Percentiles rank a stretch among this genome's conserved stretches.
These are phyloP conservation scores for Ridgeia piscesae DNA, from an alignment of 1,140 invertebrate genomes.

Conservation along the genomic window DNA sequence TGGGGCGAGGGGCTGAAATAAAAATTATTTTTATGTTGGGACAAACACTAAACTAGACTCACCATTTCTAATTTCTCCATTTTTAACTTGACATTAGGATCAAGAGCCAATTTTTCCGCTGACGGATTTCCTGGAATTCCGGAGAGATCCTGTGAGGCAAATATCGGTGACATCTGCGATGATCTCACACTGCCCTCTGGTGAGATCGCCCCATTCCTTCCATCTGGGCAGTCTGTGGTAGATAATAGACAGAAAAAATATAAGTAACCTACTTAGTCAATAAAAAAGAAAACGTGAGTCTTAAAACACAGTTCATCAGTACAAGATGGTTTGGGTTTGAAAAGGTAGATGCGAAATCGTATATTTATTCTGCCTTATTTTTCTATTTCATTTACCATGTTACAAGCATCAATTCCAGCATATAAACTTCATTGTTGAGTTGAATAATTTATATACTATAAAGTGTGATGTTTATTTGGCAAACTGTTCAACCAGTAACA, in stretches of 20 bases:
- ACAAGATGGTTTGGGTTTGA: too few species aligned
- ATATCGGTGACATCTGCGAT: background rate
- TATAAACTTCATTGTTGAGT: too few species aligned
- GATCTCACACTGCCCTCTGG: background rate
- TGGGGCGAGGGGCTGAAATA: too few species aligned
- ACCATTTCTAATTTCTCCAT: slow-evolving; percentile 44
- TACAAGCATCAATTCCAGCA: too few species aligned
- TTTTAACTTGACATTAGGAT: slow-evolving; percentile 42
- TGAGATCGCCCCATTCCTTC: background rate
- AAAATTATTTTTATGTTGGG: too few species aligned
- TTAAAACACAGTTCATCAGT: too few species aligned
- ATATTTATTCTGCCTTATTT: too few species aligned
- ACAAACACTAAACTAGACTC: background rate
- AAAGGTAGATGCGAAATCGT: too few species aligned
- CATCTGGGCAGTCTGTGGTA: background rate
- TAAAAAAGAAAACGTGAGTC: too few species aligned
- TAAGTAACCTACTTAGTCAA: background rate
- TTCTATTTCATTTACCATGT: too few species aligned
- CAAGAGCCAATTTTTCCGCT: slow-evolving; percentile 29
- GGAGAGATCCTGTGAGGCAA: background rate
- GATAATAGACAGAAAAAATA: background rate
- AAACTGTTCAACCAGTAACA: background rate
- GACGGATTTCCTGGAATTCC: slow-evolving; percentile 35
- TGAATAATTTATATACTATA: background rate
- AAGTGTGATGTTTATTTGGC: too few species aligned